Evolutionary conservation across 2,888 invertebrate genomes (phyloP).

Genomic region (Phyllotreta cruciferae): DNA sequence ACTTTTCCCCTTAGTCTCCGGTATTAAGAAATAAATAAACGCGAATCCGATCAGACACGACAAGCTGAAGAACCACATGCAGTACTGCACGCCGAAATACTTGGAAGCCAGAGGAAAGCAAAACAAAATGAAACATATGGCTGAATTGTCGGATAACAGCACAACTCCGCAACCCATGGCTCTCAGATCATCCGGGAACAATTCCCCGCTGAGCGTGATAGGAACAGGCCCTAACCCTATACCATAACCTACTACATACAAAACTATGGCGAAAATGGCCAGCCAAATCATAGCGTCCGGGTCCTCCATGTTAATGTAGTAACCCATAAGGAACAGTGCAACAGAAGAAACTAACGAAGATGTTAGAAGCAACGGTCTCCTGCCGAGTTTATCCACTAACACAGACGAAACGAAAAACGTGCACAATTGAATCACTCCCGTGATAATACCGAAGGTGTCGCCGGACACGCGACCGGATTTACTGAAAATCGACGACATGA

Average conservation of each 20-base stretch:
- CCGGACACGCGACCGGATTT: conserved; percentile 72
- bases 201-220: neutral
- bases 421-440: conserved; percentile 79
- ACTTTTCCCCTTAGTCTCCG: conserved; percentile 10
- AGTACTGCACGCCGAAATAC: neutral
- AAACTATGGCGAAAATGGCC: conserved; percentile 63
- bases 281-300: conserved; percentile 67
- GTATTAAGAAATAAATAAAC: neutral
- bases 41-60: neutral
- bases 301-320: conserved; percentile 37
- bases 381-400: conserved; percentile 77
- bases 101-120: neutral
- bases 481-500: conserved; percentile 73
- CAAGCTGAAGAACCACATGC: neutral
- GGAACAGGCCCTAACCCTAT: neutral
- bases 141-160: neutral
- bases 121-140: neutral
- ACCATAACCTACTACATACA: neutral
- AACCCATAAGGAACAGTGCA: conserved; percentile 52
- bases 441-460: conserved; percentile 72
- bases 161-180: neutral
- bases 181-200: conserved; percentile 5
- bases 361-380: conserved; percentile 68
- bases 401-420: conserved; percentile 72
- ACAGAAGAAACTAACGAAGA: conserved; percentile 71